Evolutionary conservation across 92 coral and sea anemone species (phyloP), one percentile per base, ranked within the genome.

Genomic region (Epizoanthus fatuus): DNA sequence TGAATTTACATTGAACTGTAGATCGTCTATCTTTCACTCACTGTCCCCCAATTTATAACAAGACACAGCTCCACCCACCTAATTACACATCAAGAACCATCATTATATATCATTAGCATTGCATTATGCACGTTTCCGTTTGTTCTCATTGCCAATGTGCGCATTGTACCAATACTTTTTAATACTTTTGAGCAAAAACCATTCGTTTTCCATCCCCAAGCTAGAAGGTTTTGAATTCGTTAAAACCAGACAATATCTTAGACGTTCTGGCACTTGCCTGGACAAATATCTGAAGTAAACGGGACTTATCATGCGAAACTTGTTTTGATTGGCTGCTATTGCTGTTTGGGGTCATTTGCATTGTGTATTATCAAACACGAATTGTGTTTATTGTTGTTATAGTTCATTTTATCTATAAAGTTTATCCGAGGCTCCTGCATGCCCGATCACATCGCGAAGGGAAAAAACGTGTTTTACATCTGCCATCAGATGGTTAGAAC

Each of bases 371-470:
- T 77, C 69, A 77, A 77, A 60, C 56, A 77, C 15, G 45, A 51
- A 77, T 42, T 77, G 65, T 74, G 69, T 77, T 76, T 76, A 39
- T 19, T 37, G 20, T 59, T 76, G 38, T 35, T 40, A 59, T 20
- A 17, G 14, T 15, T 39, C 19, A 44, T 14, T 32, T 39, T 20
- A 52, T n/a, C 49, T 17, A 66, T 37, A 42, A 19, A 62, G 16
- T 37, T 37, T 44, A 69, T 20, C 69, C 39, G 53, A 49, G 53
- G 53, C 9, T 5, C 11, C 35, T 29, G 35, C 35, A 8, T 49
- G 53, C 53, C 53, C 13, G 53, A 49, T 49, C 53, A 10, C 3
- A 7, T 49, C 53, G 53, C 53, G 9, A 10, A 49, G 13, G 53
- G 14, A 49, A 49, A 29, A 10, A 49, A 10, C 1, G 53, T 47